Conservation (phyloP, 2,797 vertebrate species). For the Chrysocyon brachyurus region DNA sequence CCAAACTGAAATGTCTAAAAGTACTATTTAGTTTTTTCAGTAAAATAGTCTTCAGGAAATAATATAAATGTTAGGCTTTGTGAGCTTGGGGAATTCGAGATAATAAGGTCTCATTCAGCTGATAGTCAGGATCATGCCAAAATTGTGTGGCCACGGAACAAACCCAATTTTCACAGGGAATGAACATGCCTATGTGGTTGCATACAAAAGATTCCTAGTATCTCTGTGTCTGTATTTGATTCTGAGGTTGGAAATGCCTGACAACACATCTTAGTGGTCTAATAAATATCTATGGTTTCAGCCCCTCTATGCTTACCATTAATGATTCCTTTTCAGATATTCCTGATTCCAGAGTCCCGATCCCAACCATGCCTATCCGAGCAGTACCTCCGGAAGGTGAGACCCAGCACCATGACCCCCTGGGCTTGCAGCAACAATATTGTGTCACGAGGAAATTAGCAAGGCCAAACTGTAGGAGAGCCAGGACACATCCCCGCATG, state of each 20-base stretch:
- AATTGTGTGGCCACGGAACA: neutral
- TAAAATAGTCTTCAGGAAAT: constrained; percentile 15
- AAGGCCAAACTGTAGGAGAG: neutral
- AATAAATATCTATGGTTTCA: neutral
- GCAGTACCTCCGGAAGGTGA: constrained; percentile 94
- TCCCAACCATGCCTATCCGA: constrained; percentile 92
- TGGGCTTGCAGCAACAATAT: neutral
- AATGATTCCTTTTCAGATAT: constrained; percentile 91
- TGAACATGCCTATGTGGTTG: neutral
- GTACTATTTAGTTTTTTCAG: constrained; percentile 36
- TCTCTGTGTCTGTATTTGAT: neutral
- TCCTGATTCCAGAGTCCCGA: constrained; percentile 95
- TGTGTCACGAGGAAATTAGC: neutral
- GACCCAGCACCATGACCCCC: neutral
- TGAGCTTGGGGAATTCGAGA: neutral
- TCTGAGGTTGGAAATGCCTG: neutral
- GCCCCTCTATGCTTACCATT: neutral
- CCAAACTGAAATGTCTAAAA: constrained; percentile 15
- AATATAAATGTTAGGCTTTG: neutral
- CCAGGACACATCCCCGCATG: neutral
- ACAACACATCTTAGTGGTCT: neutral
- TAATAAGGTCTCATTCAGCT: neutral
- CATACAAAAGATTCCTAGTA: neutral
- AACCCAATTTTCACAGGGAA: neutral
- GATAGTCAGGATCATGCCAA: neutral